Evolutionary conservation across 2,888 invertebrate species (phyloP), one percentile per base, ranked within the genome.

Genomic region (Phalera bucephala): DNA sequence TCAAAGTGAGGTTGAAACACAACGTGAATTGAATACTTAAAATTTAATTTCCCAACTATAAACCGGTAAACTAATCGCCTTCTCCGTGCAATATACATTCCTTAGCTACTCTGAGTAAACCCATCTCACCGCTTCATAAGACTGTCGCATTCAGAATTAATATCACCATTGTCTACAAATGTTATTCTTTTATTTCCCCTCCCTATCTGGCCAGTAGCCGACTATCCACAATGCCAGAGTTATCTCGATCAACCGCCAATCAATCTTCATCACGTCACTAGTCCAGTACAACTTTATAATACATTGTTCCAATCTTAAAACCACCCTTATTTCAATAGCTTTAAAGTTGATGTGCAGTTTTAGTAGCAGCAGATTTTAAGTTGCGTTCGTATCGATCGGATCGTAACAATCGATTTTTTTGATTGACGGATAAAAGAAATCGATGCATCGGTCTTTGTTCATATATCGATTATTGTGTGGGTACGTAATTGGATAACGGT

Each of bases 371-470:
- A 35, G 17, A 25, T 13, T 4, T 17, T n/a, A 47, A 42, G 23
- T 2, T 53, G 58, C 23, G 7, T 13, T 33, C 28, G 28, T 43
- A 47, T 54, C 63, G 67, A 72, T 75, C 60, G 66, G 60, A 67
- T 71, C 74, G 64, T 63, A 70, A 76, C 80, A 81, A 80, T 82
- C 74, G 72, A 68, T 63, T 70, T 15, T 50, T 71, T 80, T 83
- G 82, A 83, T 78, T 83, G 82, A 81, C 83, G 70, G 75, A 80
- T 81, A 80, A 82, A 83, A 82, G 79, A 81, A 80, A 58, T 58
- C 73, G 68, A 66, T 67, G 72, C 69, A 61, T 66, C 67, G 69
- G 28, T 17, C 75, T 73, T 80, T 78, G 79, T 79, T 66, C 64
- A 61, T 64, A 58, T 62, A 72, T 78, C 73, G 80, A 80, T 81